These are phyloP conservation scores for Patella vulgata DNA, from an alignment of 1,140 invertebrate genomes.

Conservation along the genomic window DNA sequence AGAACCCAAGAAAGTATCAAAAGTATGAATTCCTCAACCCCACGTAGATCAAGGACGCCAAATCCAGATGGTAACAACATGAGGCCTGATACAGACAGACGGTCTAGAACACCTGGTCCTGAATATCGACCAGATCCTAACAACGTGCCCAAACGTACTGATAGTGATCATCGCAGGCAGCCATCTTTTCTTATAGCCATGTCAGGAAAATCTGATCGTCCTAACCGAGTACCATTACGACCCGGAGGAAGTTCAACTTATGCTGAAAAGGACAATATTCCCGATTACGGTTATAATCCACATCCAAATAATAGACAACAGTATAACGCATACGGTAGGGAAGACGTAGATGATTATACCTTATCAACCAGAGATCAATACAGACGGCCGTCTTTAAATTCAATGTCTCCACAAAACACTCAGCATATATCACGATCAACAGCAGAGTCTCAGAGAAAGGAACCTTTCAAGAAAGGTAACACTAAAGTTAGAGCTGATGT, in stretches of 20 bases:
- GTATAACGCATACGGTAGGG: constrained; percentile 13
- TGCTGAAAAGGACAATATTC: constrained; percentile 10
- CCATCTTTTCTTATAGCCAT: constrained; percentile 60
- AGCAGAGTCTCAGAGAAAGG: constrained; percentile 47
- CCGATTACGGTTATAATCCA: constrained; percentile 9
- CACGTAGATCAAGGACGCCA: constrained; percentile 79
- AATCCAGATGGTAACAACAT: constrained; percentile 79
- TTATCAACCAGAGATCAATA: constrained; percentile 56
- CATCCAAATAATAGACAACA: constrained; percentile 11
- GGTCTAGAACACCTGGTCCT: constrained; percentile 83
- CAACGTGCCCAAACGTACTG: constrained; percentile 22
- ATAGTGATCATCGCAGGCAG: constrained; percentile 55
- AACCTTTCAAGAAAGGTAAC: constrained; percentile 46
- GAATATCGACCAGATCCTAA: constrained; percentile 46
- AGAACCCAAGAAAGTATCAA: constrained; percentile 38
- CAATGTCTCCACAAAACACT: constrained; percentile 45
- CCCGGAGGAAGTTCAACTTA: too few species aligned
- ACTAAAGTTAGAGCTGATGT: constrained; percentile 53
- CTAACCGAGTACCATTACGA: background rate
- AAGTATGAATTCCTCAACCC: constrained; percentile 21
- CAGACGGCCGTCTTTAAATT: constrained; percentile 40
- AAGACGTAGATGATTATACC: constrained; percentile 49
- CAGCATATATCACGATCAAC: constrained; percentile 25
- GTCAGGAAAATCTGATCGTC: constrained; percentile 34
- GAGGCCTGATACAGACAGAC: constrained; percentile 66